Percentiles rank a stretch among this genome's conserved stretches.
These are phyloP conservation scores for Falco berigora DNA, from an alignment of 2,797 vertebrate genomes.

Conservation along the genomic window DNA sequence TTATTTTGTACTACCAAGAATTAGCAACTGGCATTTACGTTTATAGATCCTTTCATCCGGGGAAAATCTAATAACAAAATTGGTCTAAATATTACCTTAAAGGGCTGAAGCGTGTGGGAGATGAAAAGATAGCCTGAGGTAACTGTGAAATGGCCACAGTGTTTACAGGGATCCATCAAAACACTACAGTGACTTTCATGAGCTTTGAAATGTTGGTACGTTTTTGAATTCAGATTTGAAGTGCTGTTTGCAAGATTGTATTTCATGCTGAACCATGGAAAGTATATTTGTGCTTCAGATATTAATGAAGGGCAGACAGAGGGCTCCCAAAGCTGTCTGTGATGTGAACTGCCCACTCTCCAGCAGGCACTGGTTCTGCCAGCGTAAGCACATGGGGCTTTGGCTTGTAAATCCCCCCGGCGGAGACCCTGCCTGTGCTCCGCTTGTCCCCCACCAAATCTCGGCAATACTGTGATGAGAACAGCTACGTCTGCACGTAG, in stretches of 20 bases:
- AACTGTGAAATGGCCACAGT: background rate
- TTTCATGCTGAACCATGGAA: background rate
- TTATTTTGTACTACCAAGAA: conserved; percentile 44
- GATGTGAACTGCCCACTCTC: background rate
- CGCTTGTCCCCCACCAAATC: background rate
- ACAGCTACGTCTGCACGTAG: background rate
- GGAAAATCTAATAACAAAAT: conserved; percentile 46
- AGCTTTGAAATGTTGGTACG: background rate
- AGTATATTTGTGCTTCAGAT: background rate
- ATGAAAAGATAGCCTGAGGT: conserved; percentile 30
- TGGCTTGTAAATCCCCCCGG: background rate
- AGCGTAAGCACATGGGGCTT: fast-evolving
- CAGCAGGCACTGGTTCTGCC: fast-evolving
- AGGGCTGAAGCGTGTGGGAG: background rate
- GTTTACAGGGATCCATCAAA: conserved; percentile 9
- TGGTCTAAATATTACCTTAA: conserved; percentile 36
- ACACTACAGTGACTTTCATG: background rate
- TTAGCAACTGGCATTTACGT: conserved; percentile 45
- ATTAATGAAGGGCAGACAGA: background rate
- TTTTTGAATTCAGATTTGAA: background rate
- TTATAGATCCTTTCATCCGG: conserved; percentile 43
- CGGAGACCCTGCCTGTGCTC: background rate
- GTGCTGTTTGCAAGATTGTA: background rate
- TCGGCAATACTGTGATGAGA: background rate
- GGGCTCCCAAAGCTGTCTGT: fast-evolving